Conservation (phyloP, 1,140 invertebrate species). For the Penaeus chinensis region DNA sequence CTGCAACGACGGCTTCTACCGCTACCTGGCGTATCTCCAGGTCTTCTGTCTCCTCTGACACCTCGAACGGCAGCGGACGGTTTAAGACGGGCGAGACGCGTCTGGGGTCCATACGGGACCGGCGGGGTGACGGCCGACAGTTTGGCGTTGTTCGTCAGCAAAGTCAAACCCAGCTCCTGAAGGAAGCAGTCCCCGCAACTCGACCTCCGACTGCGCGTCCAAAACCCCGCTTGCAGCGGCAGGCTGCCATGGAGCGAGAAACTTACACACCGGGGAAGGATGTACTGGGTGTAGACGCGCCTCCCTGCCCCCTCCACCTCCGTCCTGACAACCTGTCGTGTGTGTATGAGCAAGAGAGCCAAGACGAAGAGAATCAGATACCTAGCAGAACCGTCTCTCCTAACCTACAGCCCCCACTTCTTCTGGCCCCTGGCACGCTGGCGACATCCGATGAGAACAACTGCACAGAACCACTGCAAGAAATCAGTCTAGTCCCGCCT, state of each 20-base stretch:
- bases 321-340: constrained; percentile 60
- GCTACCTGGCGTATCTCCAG: constrained; percentile 81
- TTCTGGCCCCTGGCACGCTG: constrained; percentile 36
- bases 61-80: constrained; percentile 56
- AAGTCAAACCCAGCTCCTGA: constrained; percentile 27
- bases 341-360: constrained; percentile 63
- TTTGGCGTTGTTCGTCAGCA: constrained; percentile 34
- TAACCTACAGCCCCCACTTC: constrained; percentile 28
- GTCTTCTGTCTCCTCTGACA: constrained; percentile 63
- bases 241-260: constrained; percentile 55
- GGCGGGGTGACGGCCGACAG: constrained; percentile 40
- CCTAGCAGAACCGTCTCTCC: constrained; percentile 17
- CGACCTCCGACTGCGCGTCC: constrained; percentile 17
- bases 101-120: constrained; percentile 26
- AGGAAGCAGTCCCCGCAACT: background rate
- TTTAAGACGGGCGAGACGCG: constrained; percentile 20
- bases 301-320: constrained; percentile 58
- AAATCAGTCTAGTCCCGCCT: constrained; percentile 1
- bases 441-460: constrained; percentile 40
- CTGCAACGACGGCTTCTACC: constrained; percentile 77
- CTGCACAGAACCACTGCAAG: constrained; percentile 30
- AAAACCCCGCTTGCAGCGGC: constrained; percentile 62
- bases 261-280: constrained; percentile 48
- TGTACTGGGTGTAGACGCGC: constrained; percentile 17
- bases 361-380: constrained; percentile 56